These are phyloP conservation scores for Hypena proboscidalis DNA, from an alignment of 2,888 invertebrate genomes.

Conservation along the genomic window DNA sequence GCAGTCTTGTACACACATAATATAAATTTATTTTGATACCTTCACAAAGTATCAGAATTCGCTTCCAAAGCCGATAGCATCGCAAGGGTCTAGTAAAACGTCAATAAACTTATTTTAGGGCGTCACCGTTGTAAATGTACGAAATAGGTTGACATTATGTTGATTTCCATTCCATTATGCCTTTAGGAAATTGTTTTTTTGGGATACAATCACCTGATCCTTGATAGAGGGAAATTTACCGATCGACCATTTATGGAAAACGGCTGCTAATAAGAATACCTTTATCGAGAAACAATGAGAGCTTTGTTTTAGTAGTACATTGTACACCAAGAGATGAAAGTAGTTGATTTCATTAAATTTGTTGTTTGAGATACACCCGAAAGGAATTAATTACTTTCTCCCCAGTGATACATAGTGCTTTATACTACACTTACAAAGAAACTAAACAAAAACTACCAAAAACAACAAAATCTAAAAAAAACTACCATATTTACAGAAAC, in stretches of 20 bases:
- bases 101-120: slow-evolving; percentile 13
- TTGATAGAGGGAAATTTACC: slow-evolving; percentile 29
- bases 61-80: slow-evolving; percentile 7
- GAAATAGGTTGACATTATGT: slow-evolving; percentile 1
- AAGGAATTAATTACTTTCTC: too few species aligned
- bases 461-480: too few species aligned
- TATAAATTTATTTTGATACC: neutral
- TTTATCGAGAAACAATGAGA: slow-evolving; percentile 20
- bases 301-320: slow-evolving; percentile 22
- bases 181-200: slow-evolving; percentile 35
- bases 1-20: too few species aligned
- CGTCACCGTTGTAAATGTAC: slow-evolving; percentile 6
- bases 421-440: too few species aligned
- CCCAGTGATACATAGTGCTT: too few species aligned
- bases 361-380: too few species aligned
- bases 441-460: too few species aligned
- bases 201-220: slow-evolving; percentile 21
- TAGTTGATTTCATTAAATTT: too few species aligned
- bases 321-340: too few species aligned
- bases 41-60: slow-evolving; percentile 1
- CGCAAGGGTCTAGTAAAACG: slow-evolving; percentile 7
- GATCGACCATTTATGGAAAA: slow-evolving; percentile 18
- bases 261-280: slow-evolving; percentile 21
- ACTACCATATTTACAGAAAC: too few species aligned
- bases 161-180: slow-evolving; percentile 13